Evolutionary conservation across 2,888 invertebrate species (phyloP).

Genomic region (Galerucella nymphaeae): DNA sequence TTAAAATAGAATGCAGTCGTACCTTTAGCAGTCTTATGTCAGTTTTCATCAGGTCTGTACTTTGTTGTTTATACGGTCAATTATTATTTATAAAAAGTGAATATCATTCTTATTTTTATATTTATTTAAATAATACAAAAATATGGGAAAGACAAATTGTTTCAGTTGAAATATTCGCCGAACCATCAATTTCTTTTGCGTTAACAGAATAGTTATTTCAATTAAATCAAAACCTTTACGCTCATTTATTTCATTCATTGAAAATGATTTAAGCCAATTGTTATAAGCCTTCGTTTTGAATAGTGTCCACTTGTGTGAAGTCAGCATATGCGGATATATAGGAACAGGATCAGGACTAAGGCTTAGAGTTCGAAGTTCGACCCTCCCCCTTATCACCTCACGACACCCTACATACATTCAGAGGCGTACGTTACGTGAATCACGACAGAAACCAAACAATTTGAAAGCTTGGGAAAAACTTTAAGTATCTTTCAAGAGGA

Average conservation of each 20-base stretch:
- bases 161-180: not conserved
- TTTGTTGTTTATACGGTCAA: too few species aligned
- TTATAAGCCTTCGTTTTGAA: slow-evolving; percentile 40
- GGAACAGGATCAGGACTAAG: slow-evolving; percentile 37
- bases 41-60: too few species aligned
- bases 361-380: slow-evolving; percentile 43
- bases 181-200: slow-evolving; percentile 6
- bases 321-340: slow-evolving; percentile 55
- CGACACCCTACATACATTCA: not conserved
- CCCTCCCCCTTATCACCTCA: slow-evolving; percentile 30
- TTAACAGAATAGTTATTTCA: slow-evolving; percentile 25
- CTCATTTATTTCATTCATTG: slow-evolving; percentile 27
- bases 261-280: slow-evolving; percentile 32
- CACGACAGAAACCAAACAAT: too few species aligned
- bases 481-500: too few species aligned
- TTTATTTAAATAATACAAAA: too few species aligned
- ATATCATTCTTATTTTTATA: too few species aligned
- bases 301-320: slow-evolving; percentile 57
- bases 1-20: too few species aligned
- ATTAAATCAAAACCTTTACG: slow-evolving; percentile 24
- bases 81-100: too few species aligned
- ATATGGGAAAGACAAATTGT: too few species aligned
- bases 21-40: too few species aligned
- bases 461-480: too few species aligned
- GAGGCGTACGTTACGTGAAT: not conserved